Evolutionary conservation across 2,113 vertebrate genomes (phyloP).

Genomic region (Hemibates koningsi): DNA sequence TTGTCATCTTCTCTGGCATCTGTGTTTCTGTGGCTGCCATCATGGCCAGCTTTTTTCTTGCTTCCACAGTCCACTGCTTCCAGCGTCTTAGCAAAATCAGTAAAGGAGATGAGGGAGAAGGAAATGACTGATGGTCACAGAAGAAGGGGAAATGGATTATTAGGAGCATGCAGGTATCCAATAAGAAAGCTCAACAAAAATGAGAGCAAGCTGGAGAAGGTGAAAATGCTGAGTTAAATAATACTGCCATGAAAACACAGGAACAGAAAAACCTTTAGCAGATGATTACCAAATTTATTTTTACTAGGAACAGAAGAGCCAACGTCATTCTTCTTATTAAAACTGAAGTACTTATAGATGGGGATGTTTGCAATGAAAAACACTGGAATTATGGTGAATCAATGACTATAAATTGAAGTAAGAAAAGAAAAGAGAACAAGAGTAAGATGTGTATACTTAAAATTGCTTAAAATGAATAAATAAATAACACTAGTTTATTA

Average conservation of each 20-base stretch:
- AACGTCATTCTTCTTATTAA: not conserved
- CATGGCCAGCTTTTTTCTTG: constrained; percentile 87
- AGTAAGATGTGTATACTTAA: not conserved
- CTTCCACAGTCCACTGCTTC: constrained; percentile 88
- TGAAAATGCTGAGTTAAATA: not conserved
- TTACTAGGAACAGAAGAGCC: not conserved
- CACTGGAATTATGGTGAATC: not conserved
- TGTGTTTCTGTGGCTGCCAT: constrained; percentile 87
- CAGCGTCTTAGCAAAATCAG: constrained; percentile 79
- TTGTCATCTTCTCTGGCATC: constrained; percentile 92
- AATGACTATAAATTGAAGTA: not conserved
- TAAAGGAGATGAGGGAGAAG: constrained; percentile 82
- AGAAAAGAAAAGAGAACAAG: not conserved
- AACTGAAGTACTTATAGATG: not conserved
- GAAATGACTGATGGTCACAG: constrained; percentile 70
- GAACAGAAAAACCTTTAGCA: not conserved
- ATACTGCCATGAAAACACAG: not conserved
- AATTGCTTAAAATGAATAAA: not conserved
- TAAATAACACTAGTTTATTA: not conserved
- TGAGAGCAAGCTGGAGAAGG: not conserved
- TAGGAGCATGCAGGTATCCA: not conserved
- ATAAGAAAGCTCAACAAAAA: not conserved
- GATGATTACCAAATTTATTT: not conserved
- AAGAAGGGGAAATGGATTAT: not conserved
- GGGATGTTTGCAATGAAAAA: not conserved